Conservation (phyloP, 2,797 vertebrate genomes). For the Lutra lutra region DNA sequence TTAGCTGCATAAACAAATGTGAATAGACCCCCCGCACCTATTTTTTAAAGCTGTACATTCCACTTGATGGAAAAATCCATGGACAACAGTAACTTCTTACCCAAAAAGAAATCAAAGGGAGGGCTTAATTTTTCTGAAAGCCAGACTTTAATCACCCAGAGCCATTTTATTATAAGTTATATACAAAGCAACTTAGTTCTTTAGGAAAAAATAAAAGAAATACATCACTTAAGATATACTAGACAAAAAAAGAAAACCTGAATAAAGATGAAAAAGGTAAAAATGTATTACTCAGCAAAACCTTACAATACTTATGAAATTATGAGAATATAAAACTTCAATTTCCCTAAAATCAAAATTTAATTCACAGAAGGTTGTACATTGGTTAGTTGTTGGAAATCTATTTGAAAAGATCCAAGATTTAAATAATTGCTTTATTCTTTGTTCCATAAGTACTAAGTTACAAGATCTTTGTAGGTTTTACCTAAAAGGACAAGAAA, state of each 20-base stretch:
- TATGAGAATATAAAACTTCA: slow-evolving; percentile 53
- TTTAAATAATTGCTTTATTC: slow-evolving; percentile 56
- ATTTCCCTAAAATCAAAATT: slow-evolving; percentile 57
- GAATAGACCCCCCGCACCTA: not conserved
- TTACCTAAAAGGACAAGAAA: slow-evolving; percentile 29
- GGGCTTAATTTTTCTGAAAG: slow-evolving; percentile 47
- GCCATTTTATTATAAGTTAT: slow-evolving; percentile 36
- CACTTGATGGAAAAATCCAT: slow-evolving; percentile 25
- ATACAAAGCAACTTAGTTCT: slow-evolving; percentile 61
- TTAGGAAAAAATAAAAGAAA: slow-evolving; percentile 21
- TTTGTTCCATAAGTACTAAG: slow-evolving; percentile 42
- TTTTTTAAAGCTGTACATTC: not conserved
- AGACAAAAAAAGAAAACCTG: not conserved
- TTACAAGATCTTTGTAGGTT: slow-evolving; percentile 48
- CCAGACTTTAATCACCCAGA: slow-evolving; percentile 38
- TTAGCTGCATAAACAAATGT: slow-evolving; percentile 55
- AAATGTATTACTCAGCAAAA: slow-evolving; percentile 10
- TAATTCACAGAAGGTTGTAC: slow-evolving; percentile 52
- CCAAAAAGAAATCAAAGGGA: slow-evolving; percentile 13
- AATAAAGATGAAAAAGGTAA: slow-evolving; percentile 49
- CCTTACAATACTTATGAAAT: slow-evolving; percentile 27
- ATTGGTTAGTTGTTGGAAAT: slow-evolving; percentile 1
- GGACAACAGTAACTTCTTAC: not conserved
- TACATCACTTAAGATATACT: slow-evolving; percentile 29
- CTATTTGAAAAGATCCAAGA: slow-evolving; percentile 52